A percentile compares a stretch with the other conserved stretches of the same genome.
Evolutionary conservation across 2,888 invertebrate species (phyloP).

Genomic region (Drosophila kanekoi): DNA sequence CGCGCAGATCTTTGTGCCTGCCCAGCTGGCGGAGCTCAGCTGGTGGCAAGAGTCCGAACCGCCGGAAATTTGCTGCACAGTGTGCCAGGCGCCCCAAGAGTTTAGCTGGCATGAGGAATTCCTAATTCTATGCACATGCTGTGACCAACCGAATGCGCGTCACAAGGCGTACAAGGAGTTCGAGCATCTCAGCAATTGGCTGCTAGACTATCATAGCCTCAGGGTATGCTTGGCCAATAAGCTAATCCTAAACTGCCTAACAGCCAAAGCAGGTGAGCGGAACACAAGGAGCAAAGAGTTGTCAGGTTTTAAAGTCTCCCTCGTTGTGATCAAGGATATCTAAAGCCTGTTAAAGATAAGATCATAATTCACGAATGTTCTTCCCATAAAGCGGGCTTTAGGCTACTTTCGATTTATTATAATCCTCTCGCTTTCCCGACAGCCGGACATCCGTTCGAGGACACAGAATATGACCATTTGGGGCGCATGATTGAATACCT

Average conservation of each 20-base stretch:
- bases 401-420: neutral
- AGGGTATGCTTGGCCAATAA: constrained; percentile 49
- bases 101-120: constrained; percentile 49
- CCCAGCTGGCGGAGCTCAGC: constrained; percentile 19
- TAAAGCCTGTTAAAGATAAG: too few species aligned
- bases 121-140: constrained; percentile 21
- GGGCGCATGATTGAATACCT: constrained; percentile 50
- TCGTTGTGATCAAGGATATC: too few species aligned
- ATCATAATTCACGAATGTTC: too few species aligned
- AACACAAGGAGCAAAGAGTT: too few species aligned
- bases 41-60: constrained; percentile 65
- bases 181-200: constrained; percentile 32
- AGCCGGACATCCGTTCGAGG: constrained; percentile 2
- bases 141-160: constrained; percentile 21
- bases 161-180: constrained; percentile 51
- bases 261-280: constrained; percentile 45
- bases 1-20: constrained; percentile 57
- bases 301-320: too few species aligned
- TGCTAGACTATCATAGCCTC: constrained; percentile 63
- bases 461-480: constrained; percentile 62
- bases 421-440: too few species aligned
- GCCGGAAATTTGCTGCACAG: constrained; percentile 48
- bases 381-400: too few species aligned
- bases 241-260: constrained; percentile 45
- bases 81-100: constrained; percentile 55